These are phyloP conservation scores for Melitaea cinxia DNA, from an alignment of 1,140 invertebrate species.

Conservation along the genomic window DNA sequence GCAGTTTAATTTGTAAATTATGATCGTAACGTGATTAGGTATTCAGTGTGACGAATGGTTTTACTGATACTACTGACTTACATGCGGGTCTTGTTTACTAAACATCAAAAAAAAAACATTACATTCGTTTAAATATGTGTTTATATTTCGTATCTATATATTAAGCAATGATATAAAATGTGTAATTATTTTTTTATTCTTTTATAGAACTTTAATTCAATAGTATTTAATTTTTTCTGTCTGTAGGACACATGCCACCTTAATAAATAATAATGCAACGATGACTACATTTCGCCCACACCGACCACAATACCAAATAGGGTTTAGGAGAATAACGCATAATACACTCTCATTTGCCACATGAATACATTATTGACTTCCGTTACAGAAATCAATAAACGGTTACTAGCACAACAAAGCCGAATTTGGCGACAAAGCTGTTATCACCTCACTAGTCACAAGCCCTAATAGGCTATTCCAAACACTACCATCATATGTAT, in stretches of 20 bases:
- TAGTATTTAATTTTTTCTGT: neutral
- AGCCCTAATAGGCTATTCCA: slow-evolving; percentile 15
- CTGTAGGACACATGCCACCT: neutral
- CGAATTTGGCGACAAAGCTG: slow-evolving; percentile 35
- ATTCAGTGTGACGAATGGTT: slow-evolving; percentile 32
- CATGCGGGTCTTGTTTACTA: neutral
- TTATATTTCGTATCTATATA: no score
- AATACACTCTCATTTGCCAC: slow-evolving; percentile 43
- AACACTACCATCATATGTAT: slow-evolving; percentile 32
- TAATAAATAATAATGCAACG: slow-evolving; percentile 42
- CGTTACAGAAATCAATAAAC: slow-evolving; percentile 53
- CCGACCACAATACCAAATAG: slow-evolving; percentile 44
- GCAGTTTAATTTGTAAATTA: slow-evolving; percentile 38
- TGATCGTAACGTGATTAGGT: slow-evolving; percentile 29
- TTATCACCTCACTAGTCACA: slow-evolving; percentile 36
- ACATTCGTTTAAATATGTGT: no score
- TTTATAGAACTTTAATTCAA: no score
- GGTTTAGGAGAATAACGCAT: slow-evolving; percentile 43
- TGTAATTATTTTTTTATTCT: no score
- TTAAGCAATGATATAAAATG: no score
- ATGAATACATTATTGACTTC: slow-evolving; percentile 63
- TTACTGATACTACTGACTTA: neutral
- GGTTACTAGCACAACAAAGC: slow-evolving; percentile 34
- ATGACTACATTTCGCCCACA: slow-evolving; percentile 54
- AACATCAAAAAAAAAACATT: no score